phyloP scores from a whole-genome alignment of 2,888 invertebrate genomes.

The Polydrusus cervinus region DNA sequence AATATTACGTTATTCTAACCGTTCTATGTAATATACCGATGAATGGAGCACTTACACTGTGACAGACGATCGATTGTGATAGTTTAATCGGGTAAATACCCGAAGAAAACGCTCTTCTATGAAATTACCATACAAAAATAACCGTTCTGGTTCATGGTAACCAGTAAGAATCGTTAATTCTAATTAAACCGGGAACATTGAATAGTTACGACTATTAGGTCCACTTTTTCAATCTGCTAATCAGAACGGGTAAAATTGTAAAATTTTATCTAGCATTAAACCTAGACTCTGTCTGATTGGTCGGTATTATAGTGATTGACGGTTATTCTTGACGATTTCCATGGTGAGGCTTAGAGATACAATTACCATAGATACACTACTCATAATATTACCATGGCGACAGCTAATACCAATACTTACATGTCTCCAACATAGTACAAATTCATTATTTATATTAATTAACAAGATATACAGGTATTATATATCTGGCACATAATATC shows the following conservation, averaged over 20 bases:
- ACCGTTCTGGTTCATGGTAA: neutral
- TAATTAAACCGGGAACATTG: neutral
- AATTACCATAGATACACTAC: too few species aligned
- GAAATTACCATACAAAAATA: neutral
- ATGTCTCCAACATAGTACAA: constrained; percentile 11
- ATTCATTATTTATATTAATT: constrained; percentile 2
- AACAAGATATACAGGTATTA: neutral
- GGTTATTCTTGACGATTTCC: too few species aligned
- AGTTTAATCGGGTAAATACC: constrained; percentile 32
- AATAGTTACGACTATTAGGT: neutral
- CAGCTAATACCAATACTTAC: constrained; percentile 20
- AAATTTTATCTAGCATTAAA: too few species aligned
- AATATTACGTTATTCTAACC: neutral
- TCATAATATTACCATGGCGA: too few species aligned
- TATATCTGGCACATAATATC: neutral
- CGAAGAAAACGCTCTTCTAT: constrained; percentile 9
- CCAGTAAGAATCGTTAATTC: neutral
- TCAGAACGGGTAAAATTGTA: too few species aligned
- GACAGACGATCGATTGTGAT: constrained; percentile 39
- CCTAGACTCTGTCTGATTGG: too few species aligned
- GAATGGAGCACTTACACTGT: constrained; percentile 12
- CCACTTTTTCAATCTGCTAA: too few species aligned
- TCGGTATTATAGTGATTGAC: too few species aligned
- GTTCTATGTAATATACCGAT: constrained; percentile 24
- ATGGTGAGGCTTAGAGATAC: too few species aligned